Percentiles rank a stretch among this genome's conserved stretches.
These are phyloP conservation scores for Lasioglossum calceatum DNA, from an alignment of 2,888 invertebrate genomes.

Conservation along the genomic window DNA sequence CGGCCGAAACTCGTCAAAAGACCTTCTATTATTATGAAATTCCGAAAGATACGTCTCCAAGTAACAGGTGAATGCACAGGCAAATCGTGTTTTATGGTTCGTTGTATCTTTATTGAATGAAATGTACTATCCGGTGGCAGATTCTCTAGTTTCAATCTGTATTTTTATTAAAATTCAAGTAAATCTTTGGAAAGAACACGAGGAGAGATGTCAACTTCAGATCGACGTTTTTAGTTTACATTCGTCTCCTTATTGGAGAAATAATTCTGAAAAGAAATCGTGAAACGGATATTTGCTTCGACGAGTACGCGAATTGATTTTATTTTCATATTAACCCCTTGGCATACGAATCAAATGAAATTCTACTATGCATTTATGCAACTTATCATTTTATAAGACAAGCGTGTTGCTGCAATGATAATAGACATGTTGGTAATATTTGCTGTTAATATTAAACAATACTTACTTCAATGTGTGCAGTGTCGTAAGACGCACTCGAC, in stretches of 20 bases:
- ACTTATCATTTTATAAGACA: background rate
- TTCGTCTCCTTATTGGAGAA: background rate
- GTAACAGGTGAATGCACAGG: background rate
- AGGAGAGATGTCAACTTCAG: background rate
- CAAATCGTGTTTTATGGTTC: constrained; percentile 36
- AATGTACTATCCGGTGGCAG: constrained; percentile 17
- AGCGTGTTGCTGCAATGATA: background rate
- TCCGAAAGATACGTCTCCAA: constrained; percentile 7
- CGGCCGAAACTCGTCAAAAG: constrained; percentile 6
- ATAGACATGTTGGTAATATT: background rate
- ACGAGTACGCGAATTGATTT: background rate
- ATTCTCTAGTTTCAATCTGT: background rate
- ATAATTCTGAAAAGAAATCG: background rate
- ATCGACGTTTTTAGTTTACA: background rate
- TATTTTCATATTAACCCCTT: background rate
- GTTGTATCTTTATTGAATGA: constrained; percentile 20
- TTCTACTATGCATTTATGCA: background rate
- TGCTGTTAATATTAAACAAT: background rate
- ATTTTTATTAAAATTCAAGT: constrained; percentile 17
- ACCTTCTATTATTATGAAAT: constrained; percentile 26
- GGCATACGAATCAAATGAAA: background rate
- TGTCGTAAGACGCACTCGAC: background rate
- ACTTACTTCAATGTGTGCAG: background rate
- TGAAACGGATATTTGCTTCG: background rate
- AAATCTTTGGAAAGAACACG: background rate